Evolutionary conservation across 1,140 invertebrate genomes (phyloP), one percentile per base, ranked within the genome.

Genomic region (Drosophila sp.): DNA sequence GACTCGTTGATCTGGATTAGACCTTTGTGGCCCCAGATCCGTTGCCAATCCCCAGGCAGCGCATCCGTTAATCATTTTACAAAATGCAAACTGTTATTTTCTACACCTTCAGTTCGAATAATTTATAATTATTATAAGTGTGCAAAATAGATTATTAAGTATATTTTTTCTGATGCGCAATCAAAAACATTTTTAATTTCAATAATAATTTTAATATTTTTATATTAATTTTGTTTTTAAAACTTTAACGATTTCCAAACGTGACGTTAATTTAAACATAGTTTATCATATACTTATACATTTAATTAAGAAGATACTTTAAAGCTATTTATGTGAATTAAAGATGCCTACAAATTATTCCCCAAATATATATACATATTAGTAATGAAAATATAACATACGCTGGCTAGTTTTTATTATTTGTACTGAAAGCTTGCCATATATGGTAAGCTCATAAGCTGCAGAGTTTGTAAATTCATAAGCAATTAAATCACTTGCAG

Each of bases 1-100:
- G n/a, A n/a, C n/a, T n/a, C n/a, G 46, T 81, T 90, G 80, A 90
- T 76, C 78, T 76, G 67, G 89, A 89, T 86, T 82, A 89, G 78
- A 81, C 73, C 87, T 86, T 27, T 59, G 51, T 51, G 51, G n/a
- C n/a, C 14, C 18, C 54, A 36, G 43, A 67, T 38, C 43, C 54
- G 51, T 29, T 48, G 50, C 32, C 69, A 79, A 78, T 79, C 70
- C 59, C 59, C 54, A 51, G 61, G 29, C 75, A 56, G 70, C 45
- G 64, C 76, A 70, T 80, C 77, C 77, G 72, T 80, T 78, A 69
- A 64, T 64, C 59, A 78, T 79, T 59, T 59, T 63, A 3, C 36
- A 36, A 50, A 50, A 29, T 61, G 32, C 45, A 50, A 36, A 13
- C 4, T 36, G 32, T n/a, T 2, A 34, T 18, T 21, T 41, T 9